Evolutionary conservation across 2,888 invertebrate species (phyloP).

Genomic region (Neoitamus cyanurus): DNA sequence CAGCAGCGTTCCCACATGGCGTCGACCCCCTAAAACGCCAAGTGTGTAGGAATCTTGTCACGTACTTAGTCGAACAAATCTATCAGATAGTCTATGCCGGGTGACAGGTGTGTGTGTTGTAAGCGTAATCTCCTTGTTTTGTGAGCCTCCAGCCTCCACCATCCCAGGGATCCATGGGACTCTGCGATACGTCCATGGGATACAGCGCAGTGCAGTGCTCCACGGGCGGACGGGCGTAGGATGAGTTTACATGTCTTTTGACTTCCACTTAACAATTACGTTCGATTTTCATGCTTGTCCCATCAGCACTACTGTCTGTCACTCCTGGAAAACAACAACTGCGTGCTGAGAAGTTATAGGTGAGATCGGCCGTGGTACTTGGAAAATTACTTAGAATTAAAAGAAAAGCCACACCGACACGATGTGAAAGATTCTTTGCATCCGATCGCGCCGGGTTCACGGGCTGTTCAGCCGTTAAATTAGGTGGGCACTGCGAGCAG

Average conservation of each 20-base stretch:
- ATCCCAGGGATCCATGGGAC: background rate
- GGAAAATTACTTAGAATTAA: conserved; percentile 19
- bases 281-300: conserved; percentile 34
- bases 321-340: background rate
- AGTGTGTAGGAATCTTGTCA: conserved; percentile 43
- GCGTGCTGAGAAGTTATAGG: background rate
- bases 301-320: conserved; percentile 28
- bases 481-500: background rate
- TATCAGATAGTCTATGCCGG: conserved; percentile 22
- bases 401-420: background rate
- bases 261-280: conserved; percentile 42
- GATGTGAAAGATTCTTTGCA: background rate
- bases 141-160: conserved; percentile 1
- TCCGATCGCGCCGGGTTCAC: background rate
- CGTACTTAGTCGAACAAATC: conserved; percentile 46
- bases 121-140: conserved; percentile 20
- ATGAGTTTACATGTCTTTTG: conserved; percentile 23
- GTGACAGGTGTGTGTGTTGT: conserved; percentile 45
- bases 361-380: background rate
- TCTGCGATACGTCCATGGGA: background rate
- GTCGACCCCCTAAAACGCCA: conserved; percentile 10
- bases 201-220: background rate
- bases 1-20: conserved; percentile 25
- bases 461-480: background rate
- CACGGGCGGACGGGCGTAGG: conserved; percentile 6